Percentiles rank a stretch among this genome's conserved stretches.
Conservation (phyloP, 2,113 vertebrate species). For the Lampris megalopsis region DNA sequence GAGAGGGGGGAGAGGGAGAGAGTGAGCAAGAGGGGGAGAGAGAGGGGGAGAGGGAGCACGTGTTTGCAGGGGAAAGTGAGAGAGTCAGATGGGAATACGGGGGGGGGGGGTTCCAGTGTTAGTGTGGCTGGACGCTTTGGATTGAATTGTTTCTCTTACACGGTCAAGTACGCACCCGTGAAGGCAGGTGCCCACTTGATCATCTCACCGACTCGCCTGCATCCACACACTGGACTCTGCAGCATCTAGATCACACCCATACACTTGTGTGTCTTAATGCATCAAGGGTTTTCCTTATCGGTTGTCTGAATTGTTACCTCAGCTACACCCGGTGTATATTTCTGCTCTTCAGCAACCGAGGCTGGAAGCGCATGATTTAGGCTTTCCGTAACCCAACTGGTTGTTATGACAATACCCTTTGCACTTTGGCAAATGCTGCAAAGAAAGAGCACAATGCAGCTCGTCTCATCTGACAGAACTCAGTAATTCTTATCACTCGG, state of each 20-base stretch:
- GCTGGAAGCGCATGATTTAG: background rate
- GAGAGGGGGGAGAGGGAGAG: too few relatives aligned
- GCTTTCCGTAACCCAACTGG: background rate
- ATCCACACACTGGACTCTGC: too few relatives aligned
- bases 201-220: too few relatives aligned
- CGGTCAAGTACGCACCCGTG: background rate
- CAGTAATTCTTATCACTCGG: background rate
- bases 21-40: too few relatives aligned
- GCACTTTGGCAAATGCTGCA: background rate
- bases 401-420: background rate
- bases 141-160: constrained; percentile 20
- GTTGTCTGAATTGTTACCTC: too few relatives aligned
- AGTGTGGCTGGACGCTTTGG: constrained; percentile 3
- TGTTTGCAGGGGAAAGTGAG: constrained; percentile 45
- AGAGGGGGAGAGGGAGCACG: too few relatives aligned
- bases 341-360: constrained; percentile 18
- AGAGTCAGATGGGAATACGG: constrained; percentile 55
- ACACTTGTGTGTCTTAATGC: too few relatives aligned
- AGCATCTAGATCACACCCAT: too few relatives aligned
- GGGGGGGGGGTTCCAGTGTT: constrained; percentile 63
- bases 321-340: too few relatives aligned
- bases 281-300: too few relatives aligned
- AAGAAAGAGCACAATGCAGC: background rate
- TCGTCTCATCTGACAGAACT: background rate
- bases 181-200: background rate